These are phyloP conservation scores for Melanargia galathea DNA, from an alignment of 2,888 invertebrate genomes.

Conservation along the genomic window DNA sequence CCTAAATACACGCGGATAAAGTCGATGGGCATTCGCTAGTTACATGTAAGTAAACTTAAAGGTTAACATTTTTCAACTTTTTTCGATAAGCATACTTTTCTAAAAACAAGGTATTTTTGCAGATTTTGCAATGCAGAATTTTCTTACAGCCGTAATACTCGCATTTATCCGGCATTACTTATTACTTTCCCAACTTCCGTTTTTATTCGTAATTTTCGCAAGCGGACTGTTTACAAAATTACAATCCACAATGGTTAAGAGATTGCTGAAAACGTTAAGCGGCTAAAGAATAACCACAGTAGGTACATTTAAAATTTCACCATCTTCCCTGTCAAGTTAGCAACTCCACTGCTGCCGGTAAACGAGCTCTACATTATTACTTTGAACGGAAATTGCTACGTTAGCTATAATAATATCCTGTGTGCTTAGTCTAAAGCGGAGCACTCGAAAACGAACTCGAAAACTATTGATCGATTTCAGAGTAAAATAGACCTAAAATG, in stretches of 20 bases:
- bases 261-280: neutral
- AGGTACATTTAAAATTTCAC: neutral
- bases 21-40: too few species aligned
- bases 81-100: too few species aligned
- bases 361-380: neutral
- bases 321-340: neutral
- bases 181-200: neutral
- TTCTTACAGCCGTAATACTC: neutral
- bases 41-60: too few species aligned
- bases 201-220: constrained; percentile 1
- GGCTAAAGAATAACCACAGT: neutral
- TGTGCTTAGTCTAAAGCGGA: too few species aligned
- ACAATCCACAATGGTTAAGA: neutral
- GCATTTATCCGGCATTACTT: neutral
- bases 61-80: neutral
- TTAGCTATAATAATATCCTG: too few species aligned
- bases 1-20: too few species aligned
- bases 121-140: neutral
- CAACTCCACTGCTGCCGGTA: neutral
- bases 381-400: neutral
- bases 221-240: neutral
- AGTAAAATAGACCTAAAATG: too few species aligned
- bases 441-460: too few species aligned
- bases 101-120: too few species aligned
- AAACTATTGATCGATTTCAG: too few species aligned